Percentiles rank a stretch among this genome's conserved stretches.
These are phyloP conservation scores for Eumacrocentrus americanus DNA, from an alignment of 2,888 invertebrate genomes.

Conservation along the genomic window DNA sequence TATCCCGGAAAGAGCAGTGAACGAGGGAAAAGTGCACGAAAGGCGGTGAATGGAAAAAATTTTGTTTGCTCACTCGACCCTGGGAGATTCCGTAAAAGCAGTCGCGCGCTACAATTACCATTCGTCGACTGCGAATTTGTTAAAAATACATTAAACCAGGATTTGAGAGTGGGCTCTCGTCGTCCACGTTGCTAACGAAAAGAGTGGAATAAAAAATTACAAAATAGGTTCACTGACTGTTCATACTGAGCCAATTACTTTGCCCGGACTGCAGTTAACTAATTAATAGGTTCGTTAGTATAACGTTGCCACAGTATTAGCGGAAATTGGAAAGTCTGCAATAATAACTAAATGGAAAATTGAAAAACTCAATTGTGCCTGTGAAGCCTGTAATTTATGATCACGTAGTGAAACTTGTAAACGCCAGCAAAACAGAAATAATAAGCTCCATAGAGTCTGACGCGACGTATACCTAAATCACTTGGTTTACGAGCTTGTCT, in stretches of 20 bases:
- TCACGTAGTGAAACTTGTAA: background rate
- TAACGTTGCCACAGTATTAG: background rate
- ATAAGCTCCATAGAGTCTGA: background rate
- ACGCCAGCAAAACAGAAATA: background rate
- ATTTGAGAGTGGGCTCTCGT: conserved; percentile 1
- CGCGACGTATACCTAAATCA: background rate
- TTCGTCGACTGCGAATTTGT: conserved; percentile 23
- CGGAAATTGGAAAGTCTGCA: background rate
- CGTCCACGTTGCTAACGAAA: background rate
- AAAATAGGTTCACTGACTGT: background rate
- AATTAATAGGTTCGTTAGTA: conserved; percentile 23
- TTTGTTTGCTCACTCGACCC: conserved; percentile 19
- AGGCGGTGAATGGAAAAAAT: conserved; percentile 2
- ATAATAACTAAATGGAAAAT: background rate
- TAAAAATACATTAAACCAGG: conserved; percentile 21
- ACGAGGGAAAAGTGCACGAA: background rate
- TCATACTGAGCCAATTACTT: conserved; percentile 13
- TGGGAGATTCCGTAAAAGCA: conserved; percentile 13
- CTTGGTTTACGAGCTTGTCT: background rate
- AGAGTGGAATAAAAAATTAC: background rate
- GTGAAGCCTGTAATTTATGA: background rate
- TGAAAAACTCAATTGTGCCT: too few species aligned
- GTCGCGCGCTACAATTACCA: conserved; percentile 19
- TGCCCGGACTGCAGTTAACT: conserved; percentile 7
- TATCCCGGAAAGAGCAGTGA: background rate